These are phyloP conservation scores for Daktulosphaira vitifoliae DNA, from an alignment of 1,140 invertebrate species.

Conservation along the genomic window DNA sequence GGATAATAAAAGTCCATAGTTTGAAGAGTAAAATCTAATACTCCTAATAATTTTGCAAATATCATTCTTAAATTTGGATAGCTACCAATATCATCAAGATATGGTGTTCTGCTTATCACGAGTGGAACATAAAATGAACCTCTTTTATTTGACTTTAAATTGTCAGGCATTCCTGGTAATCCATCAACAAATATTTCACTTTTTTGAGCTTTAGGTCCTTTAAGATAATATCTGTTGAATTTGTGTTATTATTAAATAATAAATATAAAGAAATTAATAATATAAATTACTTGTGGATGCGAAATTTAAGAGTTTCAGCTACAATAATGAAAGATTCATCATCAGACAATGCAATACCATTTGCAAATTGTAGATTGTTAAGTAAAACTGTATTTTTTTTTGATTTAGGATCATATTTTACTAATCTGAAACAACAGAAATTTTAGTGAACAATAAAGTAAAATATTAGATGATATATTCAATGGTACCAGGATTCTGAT, in stretches of 20 bases:
- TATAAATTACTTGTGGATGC: conserved; percentile 45
- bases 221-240: conserved; percentile 60
- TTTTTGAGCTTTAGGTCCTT: conserved; percentile 62
- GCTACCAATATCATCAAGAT: conserved; percentile 46
- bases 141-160: conserved; percentile 56
- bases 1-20: conserved; percentile 51
- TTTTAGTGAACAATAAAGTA: no score
- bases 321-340: conserved; percentile 67
- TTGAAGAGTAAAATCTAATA: conserved; percentile 53
- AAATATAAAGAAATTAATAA: background rate
- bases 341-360: conserved; percentile 66
- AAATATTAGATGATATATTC: no score
- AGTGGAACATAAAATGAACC: conserved; percentile 60
- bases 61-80: conserved; percentile 56
- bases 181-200: conserved; percentile 65
- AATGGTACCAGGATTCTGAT: no score
- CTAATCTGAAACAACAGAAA: conserved; percentile 52
- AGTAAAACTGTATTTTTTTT: conserved; percentile 57
- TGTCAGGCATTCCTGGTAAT: conserved; percentile 74
- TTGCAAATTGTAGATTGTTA: conserved; percentile 64
- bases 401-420: conserved; percentile 56
- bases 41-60: conserved; percentile 46
- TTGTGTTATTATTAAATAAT: conserved; percentile 36
- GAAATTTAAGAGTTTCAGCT: conserved; percentile 51
- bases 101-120: conserved; percentile 45